phyloP scores from a whole-genome alignment of 1,140 invertebrate genomes.

The Calephelis virginiensis region DNA sequence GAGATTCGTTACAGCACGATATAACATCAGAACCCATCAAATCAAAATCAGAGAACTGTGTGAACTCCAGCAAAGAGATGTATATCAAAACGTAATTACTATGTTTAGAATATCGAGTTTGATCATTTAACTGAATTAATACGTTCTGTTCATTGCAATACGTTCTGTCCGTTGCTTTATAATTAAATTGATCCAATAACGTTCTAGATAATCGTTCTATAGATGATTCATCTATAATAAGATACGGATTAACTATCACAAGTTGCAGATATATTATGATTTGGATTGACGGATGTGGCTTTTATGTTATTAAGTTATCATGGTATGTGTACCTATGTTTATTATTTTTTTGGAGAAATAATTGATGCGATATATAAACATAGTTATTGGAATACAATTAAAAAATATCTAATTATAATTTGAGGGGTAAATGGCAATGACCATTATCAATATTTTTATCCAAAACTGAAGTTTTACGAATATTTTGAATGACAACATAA shows the following conservation, averaged over 20 bases:
- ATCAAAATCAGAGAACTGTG: constrained; percentile 1
- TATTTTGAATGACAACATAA: no score
- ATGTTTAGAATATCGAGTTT: constrained; percentile 8
- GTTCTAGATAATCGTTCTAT: constrained; percentile 1
- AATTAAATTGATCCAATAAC: background rate
- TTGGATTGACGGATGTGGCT: no score
- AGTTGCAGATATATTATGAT: background rate
- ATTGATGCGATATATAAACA: no score
- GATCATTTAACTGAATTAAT: constrained; percentile 14
- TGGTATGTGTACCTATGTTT: no score
- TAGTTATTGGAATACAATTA: no score
- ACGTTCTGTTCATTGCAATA: constrained; percentile 1
- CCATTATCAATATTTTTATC: no score
- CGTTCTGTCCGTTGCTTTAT: background rate
- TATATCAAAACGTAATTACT: background rate
- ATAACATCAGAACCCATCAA: background rate
- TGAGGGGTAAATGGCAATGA: no score
- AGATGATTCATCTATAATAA: background rate
- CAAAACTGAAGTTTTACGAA: no score
- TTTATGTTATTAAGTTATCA: no score
- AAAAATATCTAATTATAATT: no score
- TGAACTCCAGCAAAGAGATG: constrained; percentile 1
- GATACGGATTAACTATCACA: background rate
- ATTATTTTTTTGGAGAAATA: no score
- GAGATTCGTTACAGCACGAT: no score